Evolutionary conservation across 1,140 invertebrate species (phyloP).

Genomic region (Lasioglossum albipes): DNA sequence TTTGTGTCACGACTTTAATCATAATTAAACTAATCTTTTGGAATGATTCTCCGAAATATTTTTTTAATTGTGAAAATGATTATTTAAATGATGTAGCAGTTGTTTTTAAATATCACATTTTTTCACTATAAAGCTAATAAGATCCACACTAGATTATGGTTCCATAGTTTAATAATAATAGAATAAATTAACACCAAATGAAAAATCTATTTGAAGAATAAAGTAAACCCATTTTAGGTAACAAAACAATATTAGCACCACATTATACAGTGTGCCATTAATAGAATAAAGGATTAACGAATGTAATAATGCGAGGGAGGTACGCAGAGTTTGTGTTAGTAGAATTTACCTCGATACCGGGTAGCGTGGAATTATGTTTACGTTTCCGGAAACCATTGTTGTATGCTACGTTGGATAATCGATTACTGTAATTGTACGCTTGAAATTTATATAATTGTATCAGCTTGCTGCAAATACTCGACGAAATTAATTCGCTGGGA

Average conservation of each 20-base stretch:
- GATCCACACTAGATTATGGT: too few relatives aligned
- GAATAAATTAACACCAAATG: too few relatives aligned
- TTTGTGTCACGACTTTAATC: too few relatives aligned
- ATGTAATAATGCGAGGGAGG: constrained; percentile 10
- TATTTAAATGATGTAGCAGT: too few relatives aligned
- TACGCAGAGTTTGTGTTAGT: not conserved
- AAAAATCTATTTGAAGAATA: not conserved
- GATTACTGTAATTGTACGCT: constrained; percentile 42
- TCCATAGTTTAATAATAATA: too few relatives aligned
- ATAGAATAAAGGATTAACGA: not conserved
- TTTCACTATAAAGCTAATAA: too few relatives aligned
- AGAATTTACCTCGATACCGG: not conserved
- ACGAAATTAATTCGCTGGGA: constrained; percentile 39
- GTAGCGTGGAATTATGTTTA: constrained; percentile 33
- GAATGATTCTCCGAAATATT: too few relatives aligned
- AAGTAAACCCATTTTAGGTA: not conserved
- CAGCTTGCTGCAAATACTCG: constrained; percentile 39
- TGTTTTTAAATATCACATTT: too few relatives aligned
- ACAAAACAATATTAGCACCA: not conserved
- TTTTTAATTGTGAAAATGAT: too few relatives aligned
- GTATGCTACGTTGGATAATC: constrained; percentile 46
- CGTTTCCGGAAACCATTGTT: constrained; percentile 38
- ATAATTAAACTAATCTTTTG: too few relatives aligned
- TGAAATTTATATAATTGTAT: constrained; percentile 43
- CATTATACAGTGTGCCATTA: not conserved